These are phyloP conservation scores for Acutogordius australiensis DNA, from an alignment of 2,888 invertebrate species.

Conservation along the genomic window DNA sequence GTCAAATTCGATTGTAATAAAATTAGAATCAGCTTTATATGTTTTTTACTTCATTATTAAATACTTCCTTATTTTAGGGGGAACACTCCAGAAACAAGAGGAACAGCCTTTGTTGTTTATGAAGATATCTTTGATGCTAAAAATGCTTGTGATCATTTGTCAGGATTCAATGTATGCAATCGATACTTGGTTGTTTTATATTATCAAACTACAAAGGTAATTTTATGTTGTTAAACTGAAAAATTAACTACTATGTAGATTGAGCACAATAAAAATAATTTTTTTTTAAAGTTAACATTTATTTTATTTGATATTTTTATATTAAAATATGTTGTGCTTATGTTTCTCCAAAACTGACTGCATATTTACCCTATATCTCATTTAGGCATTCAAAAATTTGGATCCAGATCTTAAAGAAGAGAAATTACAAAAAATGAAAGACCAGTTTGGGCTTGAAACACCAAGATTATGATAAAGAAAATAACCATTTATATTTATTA, in stretches of 20 bases:
- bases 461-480: slow-evolving; percentile 9
- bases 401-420: slow-evolving; percentile 28
- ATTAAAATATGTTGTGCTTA: not conserved
- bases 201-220: slow-evolving; percentile 42
- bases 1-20: slow-evolving; percentile 70
- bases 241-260: not conserved
- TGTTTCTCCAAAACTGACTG: not conserved
- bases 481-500: too few relatives aligned
- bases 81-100: slow-evolving; percentile 82
- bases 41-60: not conserved
- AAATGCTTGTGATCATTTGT: slow-evolving; percentile 92
- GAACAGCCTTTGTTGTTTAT: slow-evolving; percentile 95
- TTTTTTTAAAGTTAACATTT: slow-evolving; percentile 10
- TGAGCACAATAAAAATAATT: not conserved
- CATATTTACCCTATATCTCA: slow-evolving; percentile 13
- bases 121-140: slow-evolving; percentile 99
- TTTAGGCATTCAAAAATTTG: slow-evolving; percentile 26
- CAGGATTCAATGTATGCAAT: slow-evolving; percentile 95
- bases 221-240: slow-evolving; percentile 8
- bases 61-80: slow-evolving; percentile 33
- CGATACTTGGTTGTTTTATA: slow-evolving; percentile 91
- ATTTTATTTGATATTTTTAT: too few relatives aligned
- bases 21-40: not conserved
- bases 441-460: slow-evolving; percentile 26
- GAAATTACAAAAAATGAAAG: slow-evolving; percentile 28